Evolutionary conservation across 1,140 invertebrate species (phyloP).

Genomic region (Heliothis virescens): DNA sequence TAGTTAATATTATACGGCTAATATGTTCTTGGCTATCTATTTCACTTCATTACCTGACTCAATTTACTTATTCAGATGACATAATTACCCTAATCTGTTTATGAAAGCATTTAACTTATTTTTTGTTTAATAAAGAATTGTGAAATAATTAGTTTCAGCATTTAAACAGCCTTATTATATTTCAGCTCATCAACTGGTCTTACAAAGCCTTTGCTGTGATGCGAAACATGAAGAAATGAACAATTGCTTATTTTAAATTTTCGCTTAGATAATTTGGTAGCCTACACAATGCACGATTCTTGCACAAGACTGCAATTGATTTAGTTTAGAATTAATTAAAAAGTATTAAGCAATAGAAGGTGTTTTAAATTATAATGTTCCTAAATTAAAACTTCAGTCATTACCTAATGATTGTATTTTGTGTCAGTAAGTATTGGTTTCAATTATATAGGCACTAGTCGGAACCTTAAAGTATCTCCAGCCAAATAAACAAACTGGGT

Average conservation of each 20-base stretch:
- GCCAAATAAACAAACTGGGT: neutral
- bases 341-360: neutral
- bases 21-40: conserved; percentile 1
- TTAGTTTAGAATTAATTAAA: conserved; percentile 46
- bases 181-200: conserved; percentile 83
- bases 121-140: neutral
- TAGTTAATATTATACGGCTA: conserved; percentile 14
- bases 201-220: conserved; percentile 83
- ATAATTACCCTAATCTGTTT: neutral
- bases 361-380: neutral
- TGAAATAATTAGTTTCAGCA: neutral
- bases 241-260: conserved; percentile 23
- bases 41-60: neutral
- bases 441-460: neutral
- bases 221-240: conserved; percentile 81
- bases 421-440: too few species aligned
- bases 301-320: conserved; percentile 16
- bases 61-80: conserved; percentile 15
- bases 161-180: conserved; percentile 53
- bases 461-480: neutral
- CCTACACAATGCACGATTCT: conserved; percentile 16
- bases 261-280: conserved; percentile 23
- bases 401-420: too few species aligned
- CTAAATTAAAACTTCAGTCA: too few species aligned
- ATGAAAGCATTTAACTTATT: neutral